phyloP scores from a whole-genome alignment of 2,888 invertebrate species.

The Torymus tubicola region DNA sequence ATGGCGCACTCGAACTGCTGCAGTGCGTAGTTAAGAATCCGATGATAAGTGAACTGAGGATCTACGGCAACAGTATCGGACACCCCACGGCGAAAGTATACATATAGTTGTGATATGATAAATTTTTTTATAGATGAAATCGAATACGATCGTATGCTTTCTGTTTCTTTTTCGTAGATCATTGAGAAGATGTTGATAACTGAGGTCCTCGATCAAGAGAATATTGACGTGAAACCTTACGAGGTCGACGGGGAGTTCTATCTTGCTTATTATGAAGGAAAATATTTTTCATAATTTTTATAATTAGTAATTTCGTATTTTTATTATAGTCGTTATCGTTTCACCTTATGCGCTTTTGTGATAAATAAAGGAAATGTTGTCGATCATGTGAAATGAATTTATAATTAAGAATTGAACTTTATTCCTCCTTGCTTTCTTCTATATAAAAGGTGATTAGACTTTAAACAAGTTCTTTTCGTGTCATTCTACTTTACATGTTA shows the following conservation, averaged over 20 bases:
- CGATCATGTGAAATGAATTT: too few relatives aligned
- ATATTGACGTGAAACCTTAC: slow-evolving; percentile 76
- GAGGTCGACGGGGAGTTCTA: slow-evolving; percentile 72
- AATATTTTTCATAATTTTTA: too few relatives aligned
- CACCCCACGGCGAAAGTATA: slow-evolving; percentile 70
- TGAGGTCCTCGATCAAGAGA: slow-evolving; percentile 74
- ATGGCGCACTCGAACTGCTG: slow-evolving; percentile 78
- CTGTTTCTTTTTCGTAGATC: slow-evolving; percentile 67
- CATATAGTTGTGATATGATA: slow-evolving; percentile 17
- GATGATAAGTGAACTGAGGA: slow-evolving; percentile 71
- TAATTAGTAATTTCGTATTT: too few relatives aligned
- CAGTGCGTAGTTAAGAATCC: slow-evolving; percentile 80
- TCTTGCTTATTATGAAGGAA: slow-evolving; percentile 73
- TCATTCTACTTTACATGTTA: too few relatives aligned
- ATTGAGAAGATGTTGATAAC: slow-evolving; percentile 74
- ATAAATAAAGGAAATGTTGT: too few relatives aligned
- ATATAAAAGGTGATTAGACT: too few relatives aligned
- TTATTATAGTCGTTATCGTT: too few relatives aligned
- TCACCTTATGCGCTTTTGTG: too few relatives aligned
- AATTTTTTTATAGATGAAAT: background rate
- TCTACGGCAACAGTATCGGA: slow-evolving; percentile 76
- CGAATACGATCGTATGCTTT: background rate
- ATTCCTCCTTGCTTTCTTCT: too few relatives aligned
- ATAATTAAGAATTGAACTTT: too few relatives aligned
- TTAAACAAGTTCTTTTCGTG: too few relatives aligned